Percentiles rank a stretch among this genome's conserved stretches.
These are phyloP conservation scores for Anguilla rostrata DNA, from an alignment of 2,113 vertebrate genomes.

Conservation along the genomic window DNA sequence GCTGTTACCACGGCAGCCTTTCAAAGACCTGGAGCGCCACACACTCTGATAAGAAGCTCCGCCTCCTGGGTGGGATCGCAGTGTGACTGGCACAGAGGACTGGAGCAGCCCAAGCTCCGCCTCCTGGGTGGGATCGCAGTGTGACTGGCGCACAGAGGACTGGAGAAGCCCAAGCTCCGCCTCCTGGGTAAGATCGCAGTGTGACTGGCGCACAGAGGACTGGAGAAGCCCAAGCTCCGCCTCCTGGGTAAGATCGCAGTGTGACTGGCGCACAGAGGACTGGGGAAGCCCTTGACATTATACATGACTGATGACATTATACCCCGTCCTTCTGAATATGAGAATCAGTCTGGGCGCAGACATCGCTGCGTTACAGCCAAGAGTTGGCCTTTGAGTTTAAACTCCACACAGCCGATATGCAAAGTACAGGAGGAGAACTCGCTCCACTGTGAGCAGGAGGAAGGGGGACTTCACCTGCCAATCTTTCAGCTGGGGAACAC, in stretches of 20 bases:
- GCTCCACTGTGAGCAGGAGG: background rate
- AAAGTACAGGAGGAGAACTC: background rate
- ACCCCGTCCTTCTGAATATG: conserved; percentile 40
- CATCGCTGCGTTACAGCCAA: background rate
- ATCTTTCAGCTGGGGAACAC: background rate
- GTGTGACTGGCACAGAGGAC: background rate
- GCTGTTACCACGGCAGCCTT: conserved; percentile 1
- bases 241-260: no score
- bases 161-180: background rate
- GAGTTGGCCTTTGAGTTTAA: no score
- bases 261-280: conserved; percentile 24
- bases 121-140: conserved; percentile 47
- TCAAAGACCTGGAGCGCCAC: conserved; percentile 15
- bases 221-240: no score
- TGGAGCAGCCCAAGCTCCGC: conserved; percentile 26
- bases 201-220: no score
- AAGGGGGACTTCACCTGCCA: background rate
- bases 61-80: conserved; percentile 42
- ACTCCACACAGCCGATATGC: background rate
- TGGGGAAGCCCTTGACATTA: conserved; percentile 35
- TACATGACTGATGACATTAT: conserved; percentile 48
- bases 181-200: no score
- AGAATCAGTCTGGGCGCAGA: conserved; percentile 47
- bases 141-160: background rate
- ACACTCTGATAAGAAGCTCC: conserved; percentile 28